phyloP scores from a whole-genome alignment of 30 jellyfish, hydroid and myxozoan species.

The Rhopilema esculentum region DNA sequence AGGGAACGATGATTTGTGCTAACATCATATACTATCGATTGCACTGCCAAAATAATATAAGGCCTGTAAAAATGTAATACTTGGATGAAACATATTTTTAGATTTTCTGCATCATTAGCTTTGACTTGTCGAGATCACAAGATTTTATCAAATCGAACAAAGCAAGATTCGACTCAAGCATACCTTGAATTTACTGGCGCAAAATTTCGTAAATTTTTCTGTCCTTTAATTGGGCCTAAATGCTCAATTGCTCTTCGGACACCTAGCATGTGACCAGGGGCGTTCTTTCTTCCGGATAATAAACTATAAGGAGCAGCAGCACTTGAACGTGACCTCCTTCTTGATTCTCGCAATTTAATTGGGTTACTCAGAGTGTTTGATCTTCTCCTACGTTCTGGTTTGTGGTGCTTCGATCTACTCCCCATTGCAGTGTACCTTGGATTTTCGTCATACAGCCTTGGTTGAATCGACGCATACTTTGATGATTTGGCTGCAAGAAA shows the following conservation, averaged over 20 bases:
- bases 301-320: constrained; percentile 35
- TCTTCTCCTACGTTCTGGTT: constrained; percentile 8
- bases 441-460: constrained; percentile 53
- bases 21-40: too few species aligned
- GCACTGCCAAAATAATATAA: too few species aligned
- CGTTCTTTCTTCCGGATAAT: constrained; percentile 17
- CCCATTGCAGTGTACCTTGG: constrained; percentile 59
- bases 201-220: constrained; percentile 15
- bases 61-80: too few species aligned
- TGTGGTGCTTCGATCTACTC: constrained; percentile 10
- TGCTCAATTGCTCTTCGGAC: constrained; percentile 46
- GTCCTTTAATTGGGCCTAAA: constrained; percentile 32
- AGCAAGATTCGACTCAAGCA: neutral
- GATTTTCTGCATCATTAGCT: too few species aligned
- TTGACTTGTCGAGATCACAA: too few species aligned
- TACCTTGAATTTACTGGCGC: constrained; percentile 41
- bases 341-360: constrained; percentile 46
- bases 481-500: constrained; percentile 39
- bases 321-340: constrained; percentile 35
- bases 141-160: neutral
- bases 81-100: too few species aligned
- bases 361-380: constrained; percentile 60
- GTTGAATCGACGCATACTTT: constrained; percentile 42
- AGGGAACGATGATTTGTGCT: too few species aligned
- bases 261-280: constrained; percentile 30